Conservation (phyloP, 1,140 invertebrate species). For the Orchesella cincta region DNA sequence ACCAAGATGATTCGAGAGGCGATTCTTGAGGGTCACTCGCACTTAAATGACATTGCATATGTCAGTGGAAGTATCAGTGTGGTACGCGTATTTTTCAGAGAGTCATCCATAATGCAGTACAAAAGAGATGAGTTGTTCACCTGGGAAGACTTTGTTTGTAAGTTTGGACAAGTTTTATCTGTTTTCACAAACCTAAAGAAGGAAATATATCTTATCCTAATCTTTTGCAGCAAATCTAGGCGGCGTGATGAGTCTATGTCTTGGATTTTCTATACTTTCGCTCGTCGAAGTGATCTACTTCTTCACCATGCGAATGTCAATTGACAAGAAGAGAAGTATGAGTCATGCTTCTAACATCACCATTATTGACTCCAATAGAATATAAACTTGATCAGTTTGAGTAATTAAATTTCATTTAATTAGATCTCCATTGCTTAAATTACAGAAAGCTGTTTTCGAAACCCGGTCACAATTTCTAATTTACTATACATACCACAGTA, state of each 20-base stretch:
- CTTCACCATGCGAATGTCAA: constrained; percentile 28
- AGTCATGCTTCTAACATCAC: too few relatives aligned
- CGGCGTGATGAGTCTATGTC: constrained; percentile 21
- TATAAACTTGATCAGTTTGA: too few relatives aligned
- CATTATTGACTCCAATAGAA: too few relatives aligned
- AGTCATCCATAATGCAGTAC: constrained; percentile 35
- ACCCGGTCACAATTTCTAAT: too few relatives aligned
- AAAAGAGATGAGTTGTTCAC: constrained; percentile 38
- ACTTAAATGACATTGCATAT: constrained; percentile 31
- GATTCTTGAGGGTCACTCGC: background rate
- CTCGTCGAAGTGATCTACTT: constrained; percentile 29
- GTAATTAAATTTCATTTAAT: too few relatives aligned
- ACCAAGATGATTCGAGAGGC: constrained; percentile 34
- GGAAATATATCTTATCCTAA: too few relatives aligned
- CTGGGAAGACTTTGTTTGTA: constrained; percentile 37
- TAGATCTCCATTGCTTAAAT: too few relatives aligned
- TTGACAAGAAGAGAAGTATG: constrained; percentile 22
- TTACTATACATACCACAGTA: too few relatives aligned
- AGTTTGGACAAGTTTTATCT: background rate
- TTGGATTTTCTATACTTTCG: constrained; percentile 16
- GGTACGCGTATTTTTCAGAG: constrained; percentile 23
- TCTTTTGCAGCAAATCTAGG: constrained; percentile 24
- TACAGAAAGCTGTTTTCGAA: too few relatives aligned
- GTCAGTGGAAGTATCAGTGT: constrained; percentile 35
- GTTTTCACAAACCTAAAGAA: too few relatives aligned